Evolutionary conservation across 2,797 vertebrate genomes (phyloP).

Genomic region (Pampus argenteus): DNA sequence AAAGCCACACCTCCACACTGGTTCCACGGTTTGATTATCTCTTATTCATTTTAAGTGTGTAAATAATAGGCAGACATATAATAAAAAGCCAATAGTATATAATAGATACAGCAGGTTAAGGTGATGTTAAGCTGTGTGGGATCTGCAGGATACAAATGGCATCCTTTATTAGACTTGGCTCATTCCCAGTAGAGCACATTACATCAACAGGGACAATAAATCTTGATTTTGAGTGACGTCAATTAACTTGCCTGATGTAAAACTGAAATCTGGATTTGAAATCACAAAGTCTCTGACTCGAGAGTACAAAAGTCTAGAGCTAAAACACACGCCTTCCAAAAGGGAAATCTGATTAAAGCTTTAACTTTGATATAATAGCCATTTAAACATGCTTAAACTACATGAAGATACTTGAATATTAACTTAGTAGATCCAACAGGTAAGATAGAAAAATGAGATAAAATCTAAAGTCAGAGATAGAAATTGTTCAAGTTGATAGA

Average conservation of each 20-base stretch:
- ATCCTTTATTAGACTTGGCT: conserved; percentile 35
- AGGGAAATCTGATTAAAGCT: conserved; percentile 55
- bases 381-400: conserved; percentile 13
- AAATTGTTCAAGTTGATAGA: not conserved
- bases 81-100: not conserved
- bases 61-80: not conserved
- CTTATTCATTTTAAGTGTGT: not conserved
- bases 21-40: conserved; percentile 68
- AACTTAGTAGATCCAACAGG: not conserved
- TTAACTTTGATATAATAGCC: conserved; percentile 36
- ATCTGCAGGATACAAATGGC: conserved; percentile 15
- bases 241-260: conserved; percentile 57
- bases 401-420: not conserved
- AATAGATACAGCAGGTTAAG: not conserved
- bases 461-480: not conserved
- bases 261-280: conserved; percentile 69
- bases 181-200: conserved; percentile 56
- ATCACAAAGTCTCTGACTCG: conserved; percentile 40
- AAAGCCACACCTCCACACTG: conserved; percentile 50
- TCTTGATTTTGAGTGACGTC: conserved; percentile 58
- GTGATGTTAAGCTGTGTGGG: not conserved
- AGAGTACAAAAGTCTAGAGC: conserved; percentile 47
- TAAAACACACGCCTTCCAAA: conserved; percentile 48
- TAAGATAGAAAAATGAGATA: not conserved
- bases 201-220: conserved; percentile 60